A percentile compares a stretch with the other conserved stretches of the same genome.
Evolutionary conservation across 2,888 invertebrate genomes (phyloP).

Genomic region (Mesoligia furuncula): DNA sequence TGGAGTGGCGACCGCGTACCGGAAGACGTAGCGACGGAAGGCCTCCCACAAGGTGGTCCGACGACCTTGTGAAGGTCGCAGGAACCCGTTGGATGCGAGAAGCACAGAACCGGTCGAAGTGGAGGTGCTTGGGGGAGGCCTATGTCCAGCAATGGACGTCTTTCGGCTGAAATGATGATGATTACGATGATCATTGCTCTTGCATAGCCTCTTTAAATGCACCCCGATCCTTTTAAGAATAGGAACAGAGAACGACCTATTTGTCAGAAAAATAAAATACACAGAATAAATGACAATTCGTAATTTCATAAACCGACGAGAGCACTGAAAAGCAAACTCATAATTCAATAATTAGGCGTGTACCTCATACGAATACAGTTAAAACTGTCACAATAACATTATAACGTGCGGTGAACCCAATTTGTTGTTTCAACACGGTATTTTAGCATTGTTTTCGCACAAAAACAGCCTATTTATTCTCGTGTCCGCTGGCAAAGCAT

Average conservation of each 20-base stretch:
- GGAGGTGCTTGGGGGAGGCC: too few relatives aligned
- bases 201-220: too few relatives aligned
- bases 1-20: too few relatives aligned
- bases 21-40: too few relatives aligned
- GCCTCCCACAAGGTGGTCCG: too few relatives aligned
- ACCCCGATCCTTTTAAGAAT: neutral
- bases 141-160: too few relatives aligned
- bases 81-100: too few relatives aligned
- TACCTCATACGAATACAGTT: constrained; percentile 17
- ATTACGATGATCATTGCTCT: too few relatives aligned
- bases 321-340: constrained; percentile 6
- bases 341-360: constrained; percentile 18
- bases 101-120: too few relatives aligned
- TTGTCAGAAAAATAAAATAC: neutral
- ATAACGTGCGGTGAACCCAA: constrained; percentile 45
- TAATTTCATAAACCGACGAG: neutral
- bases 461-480: constrained; percentile 69
- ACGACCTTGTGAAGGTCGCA: too few relatives aligned
- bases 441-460: constrained; percentile 64
- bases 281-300: constrained; percentile 3
- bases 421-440: constrained; percentile 59
- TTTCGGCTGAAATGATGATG: too few relatives aligned
- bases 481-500: constrained; percentile 62
- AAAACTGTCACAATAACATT: constrained; percentile 40
- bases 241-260: neutral